Base-by-base conservation (phyloP, 2,888 invertebrate species). In the Cryptocephalus moraei region DNA sequence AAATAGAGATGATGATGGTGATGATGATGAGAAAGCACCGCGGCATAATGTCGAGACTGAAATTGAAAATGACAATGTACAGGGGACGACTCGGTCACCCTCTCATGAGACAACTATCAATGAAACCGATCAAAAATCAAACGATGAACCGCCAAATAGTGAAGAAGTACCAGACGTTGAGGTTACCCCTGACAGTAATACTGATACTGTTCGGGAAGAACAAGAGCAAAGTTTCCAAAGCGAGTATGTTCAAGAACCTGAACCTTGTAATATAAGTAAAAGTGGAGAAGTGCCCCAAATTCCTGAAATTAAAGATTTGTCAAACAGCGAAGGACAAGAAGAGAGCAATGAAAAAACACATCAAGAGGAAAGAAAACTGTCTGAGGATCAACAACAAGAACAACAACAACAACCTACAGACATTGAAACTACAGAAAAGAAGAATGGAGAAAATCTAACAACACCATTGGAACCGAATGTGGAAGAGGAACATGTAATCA, bases 41-140 rank as follows among this genome's bases (percentile, higher is more conserved):
- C 57, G 61, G 57, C 56, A 56, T 57, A 56, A 58, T 57, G 60
- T 57, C 58, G 62, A 64, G 54, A 55, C 56, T 56, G 62, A 68
- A 61, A 64, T 59, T 59, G 60, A 65, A 65, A 64, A 61, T 68
- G 66, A 65, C 63, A 68, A 67, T 69, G 65, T 63, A 64, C 69
- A 69, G 70, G 68, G 66, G 69, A 67, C 66, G 61, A 58, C 63
- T 65, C 64, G 66, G 65, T 68, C 67, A 68, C 67, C 67, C 58
- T 54, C 58, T 60, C 62, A 66, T 66, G 58, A 66, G 51, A 52
- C 43, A 43, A 49, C 22, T 22, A 22, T 11, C 12, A 12, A 6
- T 36, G 36, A 36, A 36, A 36, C 3, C 12, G 36, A 11, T 11
- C 36, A 36, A 36, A 36, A 6, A 11, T n/a, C 6, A 6, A 36